Base-by-base conservation (phyloP, 2,797 vertebrate genomes). In the Manis pentadactyla region DNA sequence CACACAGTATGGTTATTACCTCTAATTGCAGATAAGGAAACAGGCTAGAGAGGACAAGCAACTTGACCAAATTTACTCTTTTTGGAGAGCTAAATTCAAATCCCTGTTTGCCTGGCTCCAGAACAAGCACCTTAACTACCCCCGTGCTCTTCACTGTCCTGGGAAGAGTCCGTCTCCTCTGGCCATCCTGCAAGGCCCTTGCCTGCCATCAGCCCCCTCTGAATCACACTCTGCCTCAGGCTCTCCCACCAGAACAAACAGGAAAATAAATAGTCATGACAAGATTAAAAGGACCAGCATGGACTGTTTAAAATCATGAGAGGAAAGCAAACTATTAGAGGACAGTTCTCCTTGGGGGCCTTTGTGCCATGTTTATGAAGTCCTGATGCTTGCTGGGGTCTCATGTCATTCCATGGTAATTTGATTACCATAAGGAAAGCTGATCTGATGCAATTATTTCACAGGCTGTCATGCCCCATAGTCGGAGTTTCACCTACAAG, bases 251-350 rank as follows among this genome's bases (percentile, higher is more conserved):
- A 71, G 69, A 96, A 75, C 79, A 93, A 96, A 71, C 25, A 71
- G 87, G 85, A 96, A 74, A 78, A 94, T 39, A 90, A 94, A 96
- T 27, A 57, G 51, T 91, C 37, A 55, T 10, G 57, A 86, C 87
- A 93, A 83, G 95, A 93, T 78, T 49, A 95, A 77, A 94, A 85
- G 86, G 31, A 25, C 37, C 68, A 59, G 27, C 21, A 4, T 0
- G 42, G 74, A 84, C 73, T 88, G 42, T 87, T 95, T 82, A 81
- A 79, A 94, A 81, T 88, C 68, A 79, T 6, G 74, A 29, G 8
- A 31, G 71, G 34, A 73, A 92, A 89, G 64, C 37, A 61, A 46
- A 74, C 37, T 46, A 5, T 37, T 14, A 42, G 42, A 73, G 88
- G 37, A 42, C 73, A 9, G 55, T 25, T 51, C 66, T 37, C 39